Evolutionary conservation across 2,797 vertebrate genomes (phyloP).

Genomic region (Rallus crepitans): DNA sequence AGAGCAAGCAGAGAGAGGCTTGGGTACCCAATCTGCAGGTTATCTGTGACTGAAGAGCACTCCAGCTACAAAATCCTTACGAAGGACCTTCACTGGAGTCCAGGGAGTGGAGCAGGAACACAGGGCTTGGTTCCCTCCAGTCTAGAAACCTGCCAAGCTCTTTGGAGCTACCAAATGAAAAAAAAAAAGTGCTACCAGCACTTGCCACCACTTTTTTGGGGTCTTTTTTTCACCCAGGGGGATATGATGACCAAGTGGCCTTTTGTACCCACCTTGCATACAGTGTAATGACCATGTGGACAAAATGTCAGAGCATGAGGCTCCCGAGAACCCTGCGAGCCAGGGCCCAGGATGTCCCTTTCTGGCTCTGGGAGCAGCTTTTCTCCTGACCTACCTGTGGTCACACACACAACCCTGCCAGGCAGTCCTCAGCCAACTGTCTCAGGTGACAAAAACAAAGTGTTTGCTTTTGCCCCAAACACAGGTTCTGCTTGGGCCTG

Average conservation of each 20-base stretch:
- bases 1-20: background rate
- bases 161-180: background rate
- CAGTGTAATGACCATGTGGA: accelerated
- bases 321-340: background rate
- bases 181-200: background rate
- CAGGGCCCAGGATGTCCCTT: background rate
- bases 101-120: background rate
- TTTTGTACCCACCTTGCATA: accelerated
- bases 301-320: accelerated
- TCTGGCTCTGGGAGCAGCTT: background rate
- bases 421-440: background rate
- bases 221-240: background rate
- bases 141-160: background rate
- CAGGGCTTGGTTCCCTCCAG: background rate
- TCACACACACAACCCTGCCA: background rate
- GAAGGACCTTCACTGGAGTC: background rate
- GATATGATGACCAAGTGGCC: background rate
- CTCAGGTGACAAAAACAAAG: background rate
- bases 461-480: background rate
- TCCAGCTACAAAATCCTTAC: background rate
- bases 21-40: background rate
- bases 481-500: background rate
- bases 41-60: accelerated
- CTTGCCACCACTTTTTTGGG: background rate
- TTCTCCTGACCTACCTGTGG: background rate